Evolutionary conservation across 2,113 vertebrate genomes (phyloP), one percentile per base, ranked within the genome.

Genomic region (Crypturellus undulatus): DNA sequence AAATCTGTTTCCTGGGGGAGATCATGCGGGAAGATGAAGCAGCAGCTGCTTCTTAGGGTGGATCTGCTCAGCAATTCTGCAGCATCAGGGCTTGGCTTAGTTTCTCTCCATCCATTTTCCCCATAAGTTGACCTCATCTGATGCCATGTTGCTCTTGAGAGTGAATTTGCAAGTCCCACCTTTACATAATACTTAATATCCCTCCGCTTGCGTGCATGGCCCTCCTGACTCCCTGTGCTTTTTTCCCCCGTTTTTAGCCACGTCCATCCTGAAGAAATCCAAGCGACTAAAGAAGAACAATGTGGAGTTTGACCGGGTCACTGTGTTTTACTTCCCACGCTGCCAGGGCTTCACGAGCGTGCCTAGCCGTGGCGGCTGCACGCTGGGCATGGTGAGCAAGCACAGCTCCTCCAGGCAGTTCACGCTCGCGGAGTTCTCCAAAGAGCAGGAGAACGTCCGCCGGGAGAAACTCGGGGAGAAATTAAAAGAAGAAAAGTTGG

Each of bases 261-360:
- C 94, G 0, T 99, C 99, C 84, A 99, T 99, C 95, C 98, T 99
- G 94, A 99, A 99, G 98, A 99, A 98, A 89, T 96, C 98, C 87
- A 99, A 98, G 83, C 96, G 98, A 43, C 87, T 97, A 2, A 98
- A 98, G 67, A 97, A 98, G 15, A 97, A 98, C 91, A 98, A 98
- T 1, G 99, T 99, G 51, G 98, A 98, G 77, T 99, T 99, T 32
- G 98, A 99, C 95, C 98, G 98, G 95, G 98, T 99, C 95, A 99
- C 98, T 0, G 99, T 99, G 90, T 99, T 98, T 98, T 99, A 99
- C 98, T 99, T 99, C 96, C 98, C 98, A 5, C 98, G 99, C 91
- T 99, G 99, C 97, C 99, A 99, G 97, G 99, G 99, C 45, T 99
- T 99, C 98, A 99, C 99, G 62, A 99, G 99, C 1, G 99, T 99